These are phyloP conservation scores for Arvicanthis niloticus DNA, from an alignment of 2,113 vertebrate species.

Conservation along the genomic window DNA sequence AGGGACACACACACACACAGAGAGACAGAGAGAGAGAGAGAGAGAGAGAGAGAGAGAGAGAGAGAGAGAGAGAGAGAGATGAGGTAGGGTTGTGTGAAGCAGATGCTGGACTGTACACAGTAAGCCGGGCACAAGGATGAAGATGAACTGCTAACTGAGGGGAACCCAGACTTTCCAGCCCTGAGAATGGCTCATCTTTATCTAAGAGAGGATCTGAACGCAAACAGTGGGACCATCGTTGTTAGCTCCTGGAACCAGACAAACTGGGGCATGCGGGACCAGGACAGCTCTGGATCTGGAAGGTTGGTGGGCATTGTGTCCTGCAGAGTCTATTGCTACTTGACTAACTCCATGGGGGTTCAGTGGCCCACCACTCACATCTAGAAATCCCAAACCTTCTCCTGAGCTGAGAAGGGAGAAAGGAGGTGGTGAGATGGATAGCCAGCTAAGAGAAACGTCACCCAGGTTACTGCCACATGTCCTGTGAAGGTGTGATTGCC, in stretches of 20 bases:
- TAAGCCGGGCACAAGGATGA: neutral
- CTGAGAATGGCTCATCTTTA: neutral
- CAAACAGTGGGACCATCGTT: neutral
- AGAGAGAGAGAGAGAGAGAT: neutral
- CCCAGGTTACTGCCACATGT: neutral
- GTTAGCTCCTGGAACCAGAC: neutral
- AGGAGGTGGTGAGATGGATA: neutral
- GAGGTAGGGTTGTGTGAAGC: accelerated
- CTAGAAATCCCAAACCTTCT: neutral
- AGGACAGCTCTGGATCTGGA: too few species aligned
- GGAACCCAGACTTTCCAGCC: neutral
- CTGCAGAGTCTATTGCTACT: neutral
- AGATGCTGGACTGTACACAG: neutral
- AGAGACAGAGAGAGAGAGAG: too few species aligned
- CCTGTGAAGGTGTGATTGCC: neutral
- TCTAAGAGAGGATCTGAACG: neutral
- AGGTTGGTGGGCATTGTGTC: neutral
- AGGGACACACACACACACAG: too few species aligned
- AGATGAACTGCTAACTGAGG: neutral
- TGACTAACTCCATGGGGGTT: neutral
- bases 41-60: too few species aligned
- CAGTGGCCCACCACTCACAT: neutral
- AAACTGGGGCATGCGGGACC: too few species aligned
- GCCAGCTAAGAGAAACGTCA: neutral
- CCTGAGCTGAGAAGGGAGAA: neutral